These are phyloP conservation scores for Emydocephalus ijimae DNA, from an alignment of 2,113 vertebrate genomes.

Conservation along the genomic window DNA sequence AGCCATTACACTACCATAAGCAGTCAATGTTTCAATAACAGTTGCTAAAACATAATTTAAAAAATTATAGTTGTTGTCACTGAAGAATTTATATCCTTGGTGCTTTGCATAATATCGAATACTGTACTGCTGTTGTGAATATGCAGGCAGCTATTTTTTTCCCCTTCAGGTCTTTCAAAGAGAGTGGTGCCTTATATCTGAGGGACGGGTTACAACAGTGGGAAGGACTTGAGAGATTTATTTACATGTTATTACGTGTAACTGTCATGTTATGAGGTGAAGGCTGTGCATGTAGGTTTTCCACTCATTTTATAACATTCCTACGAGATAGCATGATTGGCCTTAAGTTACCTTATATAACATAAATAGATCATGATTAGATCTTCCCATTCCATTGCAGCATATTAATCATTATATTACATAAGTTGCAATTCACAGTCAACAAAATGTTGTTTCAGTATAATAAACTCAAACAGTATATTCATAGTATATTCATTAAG, in stretches of 20 bases:
- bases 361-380: neutral
- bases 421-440: neutral
- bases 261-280: neutral
- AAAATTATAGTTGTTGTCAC: conserved; percentile 58
- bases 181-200: conserved; percentile 34
- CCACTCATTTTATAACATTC: neutral
- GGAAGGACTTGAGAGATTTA: conserved; percentile 24
- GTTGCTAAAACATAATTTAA: conserved; percentile 55
- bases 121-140: conserved; percentile 51
- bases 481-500: neutral
- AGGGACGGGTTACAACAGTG: neutral
- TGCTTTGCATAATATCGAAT: conserved; percentile 56
- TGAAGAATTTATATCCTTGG: conserved; percentile 54
- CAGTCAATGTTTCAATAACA: conserved; percentile 48
- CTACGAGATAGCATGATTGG: neutral
- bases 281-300: neutral
- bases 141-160: conserved; percentile 54
- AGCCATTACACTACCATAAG: conserved; percentile 54
- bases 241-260: neutral
- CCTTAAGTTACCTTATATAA: neutral
- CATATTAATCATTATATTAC: neutral
- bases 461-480: neutral
- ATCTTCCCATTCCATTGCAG: neutral
- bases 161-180: conserved; percentile 52
- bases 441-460: neutral